Base-by-base conservation (phyloP, 23 tunicate species). In the Trididemnum nubilum region DNA sequence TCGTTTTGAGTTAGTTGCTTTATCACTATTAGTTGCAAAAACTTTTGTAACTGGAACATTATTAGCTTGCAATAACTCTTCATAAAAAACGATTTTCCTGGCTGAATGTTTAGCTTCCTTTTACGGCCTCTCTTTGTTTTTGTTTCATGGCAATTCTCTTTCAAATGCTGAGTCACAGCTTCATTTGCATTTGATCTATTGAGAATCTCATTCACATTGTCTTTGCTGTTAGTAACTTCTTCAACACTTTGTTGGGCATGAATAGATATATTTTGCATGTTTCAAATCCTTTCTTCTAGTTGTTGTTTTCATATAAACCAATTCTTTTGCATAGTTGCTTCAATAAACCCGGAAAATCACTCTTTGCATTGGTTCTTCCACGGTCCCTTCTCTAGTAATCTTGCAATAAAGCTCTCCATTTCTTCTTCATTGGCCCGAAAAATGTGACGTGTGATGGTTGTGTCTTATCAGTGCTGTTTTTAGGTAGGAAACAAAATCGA, bases 391-490 rank as follows among this genome's bases (percentile, higher is more conserved):
- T 26, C n/a, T 63, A 15, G 69, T 63, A 63, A 18, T 21, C 7
- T 63, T 24, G 69, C 28, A 63, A 63, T 5, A 63, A 22, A 63
- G 25, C 69, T 63, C 26, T 18, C 69, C 22, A 63, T 24, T n/a
- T n/a, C n/a, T 63, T 63, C n/a, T 63, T 63, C 4, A 63, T 7
- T 21, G 69, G 69, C n/a, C 69, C 7, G n/a, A n/a, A 63, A 63
- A 63, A 71, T 12, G 44, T 31, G 21, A 26, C 76, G 31, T 71
- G 51, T 4, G 31, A 50, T 7, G 76, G 76, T 71, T 71, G 76
- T 15, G 76, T 71, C 4, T 19, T 7, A n/a, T 71, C 18, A 7
- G 76, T 71, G 31, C 44, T 71, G 44, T 71, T 71, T 28, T 50
- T 7, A 33, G 76, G 76, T 15, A 71, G 23, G 31, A 71, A 71